Evolutionary conservation across 2,888 invertebrate species (phyloP), one percentile per base, ranked within the genome.

Genomic region (Cosmia trapezina): DNA sequence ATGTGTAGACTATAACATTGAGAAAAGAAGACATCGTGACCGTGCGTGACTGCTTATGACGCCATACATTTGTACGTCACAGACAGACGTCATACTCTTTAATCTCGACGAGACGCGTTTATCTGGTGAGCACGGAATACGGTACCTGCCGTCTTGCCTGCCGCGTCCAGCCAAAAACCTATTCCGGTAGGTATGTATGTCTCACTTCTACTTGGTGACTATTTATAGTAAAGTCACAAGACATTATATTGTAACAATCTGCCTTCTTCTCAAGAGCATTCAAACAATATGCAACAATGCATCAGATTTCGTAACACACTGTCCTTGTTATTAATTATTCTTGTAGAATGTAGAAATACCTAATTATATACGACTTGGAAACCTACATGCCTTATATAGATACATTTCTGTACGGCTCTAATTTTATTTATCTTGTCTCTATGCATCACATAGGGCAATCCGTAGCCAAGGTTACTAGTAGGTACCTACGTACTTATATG

Each of bases 391-490:
- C 41, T 43, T 53, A 17, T 41, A 60, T 17, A 72, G n/a, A 33
- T 49, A 12, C 33, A 78, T 60, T 59, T 70, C 49, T 53, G 11
- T 19, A 56, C 14, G 17, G 53, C 22, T 12, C 37, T 47, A 61
- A 74, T 80, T 54, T 45, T 60, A 70, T 54, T 53, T 61, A 73
- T 70, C 47, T 62, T 81, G 56, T 81, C 12, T 45, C 70, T 77
- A 70, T 54, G 70, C 82, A 70, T 65, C 57, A 22, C 19, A 45
- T 49, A 83, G 51, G 61, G 51, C 53, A 70, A 62, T 14, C 28
- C 49, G 41, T 43, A 64, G 69, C 49, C 84, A 83, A 75, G 76
- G 76, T 80, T 66, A 70, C 43, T 5, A 56, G 22, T 51, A 65
- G 8, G 12, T 60, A 54, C 33, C 11, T 60, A 54, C 3, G 2